Conservation (phyloP, 2,888 invertebrate species). For the Clistopyga incitator region DNA sequence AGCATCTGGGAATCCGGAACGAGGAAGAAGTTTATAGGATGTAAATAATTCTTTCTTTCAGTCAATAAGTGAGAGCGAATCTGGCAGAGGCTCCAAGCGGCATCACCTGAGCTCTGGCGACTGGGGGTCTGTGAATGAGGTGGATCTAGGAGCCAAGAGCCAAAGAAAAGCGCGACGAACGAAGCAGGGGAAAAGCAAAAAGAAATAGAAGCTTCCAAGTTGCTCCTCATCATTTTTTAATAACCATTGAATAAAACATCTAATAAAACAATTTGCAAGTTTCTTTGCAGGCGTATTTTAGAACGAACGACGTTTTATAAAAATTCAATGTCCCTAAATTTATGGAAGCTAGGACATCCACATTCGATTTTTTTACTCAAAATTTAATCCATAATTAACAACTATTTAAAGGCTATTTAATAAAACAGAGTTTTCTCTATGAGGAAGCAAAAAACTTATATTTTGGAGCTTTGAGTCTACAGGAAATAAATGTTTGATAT, state of each 20-base stretch:
- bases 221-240: too few species aligned
- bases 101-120: constrained; percentile 11
- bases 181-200: neutral
- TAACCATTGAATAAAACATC: too few species aligned
- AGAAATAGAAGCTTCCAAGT: neutral
- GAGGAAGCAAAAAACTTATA: neutral
- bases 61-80: constrained; percentile 11
- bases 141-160: constrained; percentile 30
- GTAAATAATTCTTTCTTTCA: constrained; percentile 33
- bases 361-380: too few species aligned
- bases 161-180: constrained; percentile 12
- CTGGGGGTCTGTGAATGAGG: constrained; percentile 27
- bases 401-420: too few species aligned
- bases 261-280: too few species aligned
- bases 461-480: neutral
- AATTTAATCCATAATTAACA: too few species aligned
- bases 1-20: constrained; percentile 48
- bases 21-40: constrained; percentile 30
- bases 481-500: neutral
- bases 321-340: too few species aligned
- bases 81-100: neutral
- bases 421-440: too few species aligned
- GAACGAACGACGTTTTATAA: too few species aligned
- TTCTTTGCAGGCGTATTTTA: too few species aligned
- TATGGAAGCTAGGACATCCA: too few species aligned